These are phyloP conservation scores for Camelus dromedarius DNA, from an alignment of 2,113 vertebrate genomes.

Conservation along the genomic window DNA sequence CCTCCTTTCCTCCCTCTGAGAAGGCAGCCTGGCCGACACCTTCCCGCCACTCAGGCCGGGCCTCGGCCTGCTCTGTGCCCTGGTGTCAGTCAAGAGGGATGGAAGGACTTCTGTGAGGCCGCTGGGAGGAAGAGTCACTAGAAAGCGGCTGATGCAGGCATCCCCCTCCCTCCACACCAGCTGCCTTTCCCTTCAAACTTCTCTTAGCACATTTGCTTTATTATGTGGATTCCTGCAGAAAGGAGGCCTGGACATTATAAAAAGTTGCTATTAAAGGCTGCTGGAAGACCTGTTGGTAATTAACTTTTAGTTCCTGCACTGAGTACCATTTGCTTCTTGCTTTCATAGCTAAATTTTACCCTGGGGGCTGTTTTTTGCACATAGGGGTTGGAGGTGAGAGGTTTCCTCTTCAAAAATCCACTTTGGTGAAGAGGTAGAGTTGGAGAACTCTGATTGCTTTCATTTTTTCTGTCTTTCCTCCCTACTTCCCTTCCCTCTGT, in stretches of 20 bases:
- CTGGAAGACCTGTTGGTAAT: background rate
- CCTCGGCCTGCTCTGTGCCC: background rate
- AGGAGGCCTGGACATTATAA: background rate
- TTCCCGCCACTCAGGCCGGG: background rate
- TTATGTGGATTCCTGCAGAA: background rate
- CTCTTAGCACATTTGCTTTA: background rate
- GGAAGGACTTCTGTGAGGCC: background rate
- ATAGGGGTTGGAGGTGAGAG: background rate
- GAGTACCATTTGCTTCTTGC: background rate
- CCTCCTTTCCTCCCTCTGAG: background rate
- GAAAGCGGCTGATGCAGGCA: background rate
- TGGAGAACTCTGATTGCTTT: background rate
- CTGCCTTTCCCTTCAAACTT: background rate
- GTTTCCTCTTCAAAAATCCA: background rate
- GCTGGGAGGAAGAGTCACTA: background rate
- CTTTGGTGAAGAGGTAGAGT: background rate
- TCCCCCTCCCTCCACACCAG: background rate
- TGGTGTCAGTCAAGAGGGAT: background rate
- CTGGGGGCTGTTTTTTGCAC: background rate
- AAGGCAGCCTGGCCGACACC: background rate
- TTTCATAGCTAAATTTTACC: background rate
- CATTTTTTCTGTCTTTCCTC: background rate
- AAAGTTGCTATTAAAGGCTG: slow-evolving; percentile 22
- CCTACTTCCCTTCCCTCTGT: background rate
- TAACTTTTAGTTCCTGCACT: background rate